Percentiles rank a stretch among this genome's conserved stretches.
These are phyloP conservation scores for Camptogramma bilineatum DNA, from an alignment of 2,888 invertebrate species.

Conservation along the genomic window DNA sequence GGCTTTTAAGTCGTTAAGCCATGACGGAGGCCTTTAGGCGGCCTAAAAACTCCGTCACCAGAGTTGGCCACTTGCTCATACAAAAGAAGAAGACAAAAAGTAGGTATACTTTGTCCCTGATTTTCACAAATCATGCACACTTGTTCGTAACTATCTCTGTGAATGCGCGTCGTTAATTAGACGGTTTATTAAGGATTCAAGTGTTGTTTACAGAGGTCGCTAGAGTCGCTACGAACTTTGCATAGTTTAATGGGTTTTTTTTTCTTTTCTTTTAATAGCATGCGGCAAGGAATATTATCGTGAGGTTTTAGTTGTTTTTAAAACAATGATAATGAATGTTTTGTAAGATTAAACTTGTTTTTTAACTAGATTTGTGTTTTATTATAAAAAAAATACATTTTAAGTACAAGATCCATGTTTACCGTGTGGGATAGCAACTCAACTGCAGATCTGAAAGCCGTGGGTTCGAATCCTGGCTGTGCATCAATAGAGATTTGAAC, in stretches of 20 bases:
- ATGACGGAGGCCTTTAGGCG: too few relatives aligned
- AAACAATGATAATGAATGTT: background rate
- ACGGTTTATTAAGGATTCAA: slow-evolving; percentile 76
- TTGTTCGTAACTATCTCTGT: slow-evolving; percentile 49
- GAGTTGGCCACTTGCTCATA: too few relatives aligned
- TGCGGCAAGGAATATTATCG: background rate
- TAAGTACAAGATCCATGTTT: too few relatives aligned
- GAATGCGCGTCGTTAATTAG: slow-evolving; percentile 78
- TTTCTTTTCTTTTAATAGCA: slow-evolving; percentile 34
- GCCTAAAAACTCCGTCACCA: too few relatives aligned
- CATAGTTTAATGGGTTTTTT: slow-evolving; percentile 21
- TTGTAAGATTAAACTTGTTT: too few relatives aligned
- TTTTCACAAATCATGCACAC: slow-evolving; percentile 45
- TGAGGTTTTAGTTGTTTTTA: background rate
- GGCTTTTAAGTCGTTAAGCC: too few relatives aligned
- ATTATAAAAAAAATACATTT: too few relatives aligned
- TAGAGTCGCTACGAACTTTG: slow-evolving; percentile 27
- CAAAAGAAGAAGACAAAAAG: background rate
- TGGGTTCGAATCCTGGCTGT: too few relatives aligned
- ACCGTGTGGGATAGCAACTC: too few relatives aligned
- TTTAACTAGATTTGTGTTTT: too few relatives aligned
- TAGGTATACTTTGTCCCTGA: slow-evolving; percentile 24
- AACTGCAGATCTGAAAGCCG: too few relatives aligned
- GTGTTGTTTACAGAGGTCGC: slow-evolving; percentile 51
- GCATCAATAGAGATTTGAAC: too few relatives aligned